A percentile compares a stretch with the other conserved stretches of the same genome.
Conservation (phyloP, 1,140 invertebrate genomes). For the Solenopsis fugax region DNA sequence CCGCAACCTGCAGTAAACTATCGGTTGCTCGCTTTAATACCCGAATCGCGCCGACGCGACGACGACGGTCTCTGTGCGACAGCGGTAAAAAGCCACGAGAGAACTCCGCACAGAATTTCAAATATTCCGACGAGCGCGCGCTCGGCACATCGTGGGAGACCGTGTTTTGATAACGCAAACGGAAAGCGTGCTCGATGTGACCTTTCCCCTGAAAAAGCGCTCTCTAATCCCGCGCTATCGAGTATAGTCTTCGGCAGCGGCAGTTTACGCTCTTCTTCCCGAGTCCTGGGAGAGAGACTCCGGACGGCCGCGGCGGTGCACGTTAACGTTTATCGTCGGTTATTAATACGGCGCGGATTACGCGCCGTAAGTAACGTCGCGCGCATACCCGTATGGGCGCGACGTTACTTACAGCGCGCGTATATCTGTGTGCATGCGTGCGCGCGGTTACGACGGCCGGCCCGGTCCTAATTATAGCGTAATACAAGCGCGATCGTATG, state of each 20-base stretch:
- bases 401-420: not conserved
- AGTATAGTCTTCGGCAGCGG: not conserved
- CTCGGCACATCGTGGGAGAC: constrained; percentile 35
- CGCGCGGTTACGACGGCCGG: constrained; percentile 67
- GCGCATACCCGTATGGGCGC: not conserved
- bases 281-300: constrained; percentile 16
- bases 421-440: not conserved
- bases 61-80: not conserved
- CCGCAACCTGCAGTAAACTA: constrained; percentile 24
- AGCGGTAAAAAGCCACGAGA: not conserved
- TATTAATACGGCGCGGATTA: constrained; percentile 76
- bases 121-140: constrained; percentile 16
- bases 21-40: not conserved
- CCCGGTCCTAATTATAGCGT: constrained; percentile 81
- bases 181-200: not conserved
- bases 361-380: constrained; percentile 66
- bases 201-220: constrained; percentile 6
- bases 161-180: constrained; percentile 44
- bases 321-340: constrained; percentile 75
- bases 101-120: constrained; percentile 31
- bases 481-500: constrained; percentile 77
- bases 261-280: constrained; percentile 57
- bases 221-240: constrained; percentile 34
- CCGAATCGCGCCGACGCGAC: constrained; percentile 24
- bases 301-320: constrained; percentile 47